Conservation (phyloP, 2,888 invertebrate species). For the Drosophila vallismaia region DNA sequence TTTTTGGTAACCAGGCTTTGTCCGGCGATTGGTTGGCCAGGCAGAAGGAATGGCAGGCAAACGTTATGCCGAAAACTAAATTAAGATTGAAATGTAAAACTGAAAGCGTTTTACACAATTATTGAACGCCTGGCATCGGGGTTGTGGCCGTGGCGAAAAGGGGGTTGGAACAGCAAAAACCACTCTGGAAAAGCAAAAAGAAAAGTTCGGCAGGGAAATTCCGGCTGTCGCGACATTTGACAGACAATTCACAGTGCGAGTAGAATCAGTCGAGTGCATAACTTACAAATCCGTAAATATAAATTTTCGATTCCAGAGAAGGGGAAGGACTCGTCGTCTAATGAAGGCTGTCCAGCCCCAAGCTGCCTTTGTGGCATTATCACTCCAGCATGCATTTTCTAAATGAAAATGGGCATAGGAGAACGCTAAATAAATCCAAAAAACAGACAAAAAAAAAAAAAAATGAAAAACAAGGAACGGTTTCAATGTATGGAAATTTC, state of each 20-base stretch:
- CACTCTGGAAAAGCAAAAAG: conserved; percentile 61
- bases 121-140: conserved; percentile 51
- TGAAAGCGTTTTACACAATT: conserved; percentile 83
- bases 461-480: conserved; percentile 23
- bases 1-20: conserved; percentile 13
- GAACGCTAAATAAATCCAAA: neutral
- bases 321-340: conserved; percentile 38
- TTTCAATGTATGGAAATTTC: conserved; percentile 80
- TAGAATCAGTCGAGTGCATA: conserved; percentile 82
- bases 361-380: conserved; percentile 49
- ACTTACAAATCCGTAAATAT: conserved; percentile 82
- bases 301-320: conserved; percentile 58
- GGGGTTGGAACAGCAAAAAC: conserved; percentile 75
- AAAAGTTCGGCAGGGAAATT: conserved; percentile 21
- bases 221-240: conserved; percentile 38
- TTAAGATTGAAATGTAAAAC: conserved; percentile 83
- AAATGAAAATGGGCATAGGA: conserved; percentile 57
- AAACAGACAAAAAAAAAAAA: neutral
- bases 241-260: conserved; percentile 63
- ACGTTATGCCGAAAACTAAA: conserved; percentile 81
- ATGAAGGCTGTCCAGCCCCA: conserved; percentile 62
- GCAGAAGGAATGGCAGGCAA: conserved; percentile 54
- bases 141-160: neutral
- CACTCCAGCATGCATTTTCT: conserved; percentile 74
- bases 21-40: conserved; percentile 30